Conservation (phyloP, 2,888 invertebrate genomes). For the Caenorhabditis sp. region DNA sequence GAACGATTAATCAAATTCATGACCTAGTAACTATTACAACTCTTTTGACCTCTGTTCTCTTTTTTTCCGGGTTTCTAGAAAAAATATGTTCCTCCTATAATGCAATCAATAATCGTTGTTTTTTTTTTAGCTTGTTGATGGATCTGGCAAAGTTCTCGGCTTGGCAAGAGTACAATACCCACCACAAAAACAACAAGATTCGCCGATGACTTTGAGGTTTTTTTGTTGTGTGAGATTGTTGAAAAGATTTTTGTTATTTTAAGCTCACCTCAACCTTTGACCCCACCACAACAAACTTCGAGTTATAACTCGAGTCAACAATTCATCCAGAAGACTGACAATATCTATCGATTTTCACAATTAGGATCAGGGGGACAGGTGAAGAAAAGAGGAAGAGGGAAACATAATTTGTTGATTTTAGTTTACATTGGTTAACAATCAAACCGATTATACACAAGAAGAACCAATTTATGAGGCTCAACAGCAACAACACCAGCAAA, state of each 20-base stretch:
- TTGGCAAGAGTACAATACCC: slow-evolving; percentile 37
- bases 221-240: too few relatives aligned
- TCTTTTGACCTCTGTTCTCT: neutral
- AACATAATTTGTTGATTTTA: slow-evolving; percentile 1
- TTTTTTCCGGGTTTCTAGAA: neutral
- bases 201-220: neutral
- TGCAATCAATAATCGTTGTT: neutral
- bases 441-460: slow-evolving; percentile 2
- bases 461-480: slow-evolving; percentile 12
- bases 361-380: slow-evolving; percentile 66
- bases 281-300: slow-evolving; percentile 1
- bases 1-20: neutral
- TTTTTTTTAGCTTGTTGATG: slow-evolving; percentile 44
- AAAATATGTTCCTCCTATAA: neutral
- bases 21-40: neutral
- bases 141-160: slow-evolving; percentile 40
- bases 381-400: neutral
- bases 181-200: slow-evolving; percentile 4
- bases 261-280: neutral
- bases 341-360: slow-evolving; percentile 60
- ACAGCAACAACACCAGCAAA: slow-evolving; percentile 5
- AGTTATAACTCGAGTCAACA: neutral
- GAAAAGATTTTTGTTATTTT: too few relatives aligned
- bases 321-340: slow-evolving; percentile 14
- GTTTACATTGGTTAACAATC: slow-evolving; percentile 3